Conservation (phyloP, 2,797 vertebrate genomes). For the Odontamblyopus lacepedii region DNA sequence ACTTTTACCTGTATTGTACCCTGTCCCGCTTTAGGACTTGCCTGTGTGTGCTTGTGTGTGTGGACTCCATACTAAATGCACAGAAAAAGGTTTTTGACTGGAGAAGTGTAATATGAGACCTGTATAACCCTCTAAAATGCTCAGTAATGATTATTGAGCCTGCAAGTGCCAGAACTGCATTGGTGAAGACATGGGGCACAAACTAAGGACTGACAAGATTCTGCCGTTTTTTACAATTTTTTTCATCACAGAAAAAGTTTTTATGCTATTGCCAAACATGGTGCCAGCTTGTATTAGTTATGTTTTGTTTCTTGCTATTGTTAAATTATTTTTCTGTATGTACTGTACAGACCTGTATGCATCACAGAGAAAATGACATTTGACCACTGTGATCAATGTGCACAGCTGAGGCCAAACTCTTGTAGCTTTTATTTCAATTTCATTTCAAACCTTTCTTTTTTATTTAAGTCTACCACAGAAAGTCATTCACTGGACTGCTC, state of each 20-base stretch:
- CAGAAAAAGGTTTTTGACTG: conserved; percentile 18
- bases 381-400: conserved; percentile 60
- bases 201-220: conserved; percentile 1
- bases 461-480: conserved; percentile 14
- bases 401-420: conserved; percentile 29
- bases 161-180: conserved; percentile 39
- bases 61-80: conserved; percentile 36
- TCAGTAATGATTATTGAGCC: conserved; percentile 35
- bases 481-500: conserved; percentile 8
- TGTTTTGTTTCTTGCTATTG: conserved; percentile 8
- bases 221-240: conserved; percentile 1
- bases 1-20: conserved; percentile 35
- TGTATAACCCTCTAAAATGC: conserved; percentile 18
- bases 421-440: conserved; percentile 33
- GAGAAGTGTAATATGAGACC: conserved; percentile 11
- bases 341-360: conserved; percentile 22
- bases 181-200: conserved; percentile 39
- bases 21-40: conserved; percentile 24
- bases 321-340: conserved; percentile 10
- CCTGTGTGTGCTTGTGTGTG: conserved; percentile 35
- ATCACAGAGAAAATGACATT: conserved; percentile 21
- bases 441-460: conserved; percentile 30
- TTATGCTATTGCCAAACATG: conserved; percentile 17
- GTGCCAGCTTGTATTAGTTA: neutral
- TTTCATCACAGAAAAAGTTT: conserved; percentile 1